These are phyloP conservation scores for Axis porcinus DNA, from an alignment of 2,113 vertebrate species.

Conservation along the genomic window DNA sequence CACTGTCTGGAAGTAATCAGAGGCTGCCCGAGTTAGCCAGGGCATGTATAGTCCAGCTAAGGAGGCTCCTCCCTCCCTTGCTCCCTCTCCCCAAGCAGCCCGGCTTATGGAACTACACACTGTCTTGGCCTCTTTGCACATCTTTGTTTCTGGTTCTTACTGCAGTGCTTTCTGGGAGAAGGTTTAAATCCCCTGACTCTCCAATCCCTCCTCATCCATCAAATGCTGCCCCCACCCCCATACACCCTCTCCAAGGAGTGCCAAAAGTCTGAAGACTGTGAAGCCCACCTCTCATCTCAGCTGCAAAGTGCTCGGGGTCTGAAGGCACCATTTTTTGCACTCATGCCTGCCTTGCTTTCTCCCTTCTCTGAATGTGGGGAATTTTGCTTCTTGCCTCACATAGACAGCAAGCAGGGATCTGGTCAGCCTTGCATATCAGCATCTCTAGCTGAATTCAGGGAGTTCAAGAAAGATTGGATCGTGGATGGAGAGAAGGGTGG, in stretches of 20 bases:
- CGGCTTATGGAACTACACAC: rapidly evolving
- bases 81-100: neutral
- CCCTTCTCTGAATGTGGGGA: constrained; percentile 73
- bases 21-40: rapidly evolving
- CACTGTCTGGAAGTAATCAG: neutral
- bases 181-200: neutral
- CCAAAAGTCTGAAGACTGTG: neutral
- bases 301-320: neutral
- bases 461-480: neutral
- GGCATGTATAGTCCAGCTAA: neutral
- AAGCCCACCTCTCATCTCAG: neutral
- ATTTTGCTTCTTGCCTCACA: neutral
- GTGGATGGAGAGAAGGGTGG: rapidly evolving
- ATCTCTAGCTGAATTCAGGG: neutral
- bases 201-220: neutral
- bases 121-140: rapidly evolving
- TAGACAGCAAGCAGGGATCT: neutral
- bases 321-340: neutral
- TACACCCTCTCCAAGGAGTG: neutral
- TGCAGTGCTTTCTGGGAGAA: neutral
- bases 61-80: neutral
- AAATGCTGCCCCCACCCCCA: neutral
- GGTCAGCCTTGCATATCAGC: neutral
- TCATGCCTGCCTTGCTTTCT: constrained; percentile 78
- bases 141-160: neutral